Evolutionary conservation across 2,888 invertebrate species (phyloP).

Genomic region (Pyrrhia umbra): DNA sequence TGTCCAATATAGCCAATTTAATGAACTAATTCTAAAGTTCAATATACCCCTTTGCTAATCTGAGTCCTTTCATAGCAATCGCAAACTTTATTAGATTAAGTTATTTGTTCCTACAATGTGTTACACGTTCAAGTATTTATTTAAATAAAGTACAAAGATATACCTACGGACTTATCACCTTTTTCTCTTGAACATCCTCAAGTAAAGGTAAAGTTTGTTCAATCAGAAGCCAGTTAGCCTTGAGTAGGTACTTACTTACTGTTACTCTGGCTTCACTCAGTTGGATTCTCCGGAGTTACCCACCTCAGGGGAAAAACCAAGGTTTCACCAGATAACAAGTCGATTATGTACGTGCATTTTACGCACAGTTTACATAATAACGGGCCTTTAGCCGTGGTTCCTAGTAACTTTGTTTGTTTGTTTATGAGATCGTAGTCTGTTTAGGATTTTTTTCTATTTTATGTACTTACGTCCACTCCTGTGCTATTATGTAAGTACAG

Average conservation of each 20-base stretch:
- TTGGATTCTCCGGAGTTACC: conserved; percentile 5
- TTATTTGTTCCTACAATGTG: neutral
- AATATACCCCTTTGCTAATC: conserved; percentile 22
- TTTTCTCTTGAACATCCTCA: neutral
- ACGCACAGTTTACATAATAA: neutral
- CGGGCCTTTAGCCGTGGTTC: neutral
- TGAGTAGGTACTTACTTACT: neutral
- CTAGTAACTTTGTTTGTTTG: neutral
- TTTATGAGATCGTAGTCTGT: neutral
- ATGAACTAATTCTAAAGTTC: conserved; percentile 31
- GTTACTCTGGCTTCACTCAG: conserved; percentile 5
- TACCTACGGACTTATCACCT: neutral
- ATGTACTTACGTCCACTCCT: neutral
- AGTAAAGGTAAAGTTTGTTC: neutral
- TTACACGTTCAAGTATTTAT: neutral
- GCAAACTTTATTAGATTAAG: conserved; percentile 3
- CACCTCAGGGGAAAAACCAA: conserved; percentile 13
- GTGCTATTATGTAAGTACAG: too few species aligned
- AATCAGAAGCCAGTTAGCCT: neutral
- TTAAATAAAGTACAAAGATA: neutral
- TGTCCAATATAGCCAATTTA: conserved; percentile 14
- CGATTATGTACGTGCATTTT: neutral
- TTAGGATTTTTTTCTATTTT: neutral
- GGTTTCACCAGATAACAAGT: conserved; percentile 10
- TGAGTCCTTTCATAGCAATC: conserved; percentile 25